Conservation (phyloP, 2,113 vertebrate genomes). For the Glaucidium brasilianum region DNA sequence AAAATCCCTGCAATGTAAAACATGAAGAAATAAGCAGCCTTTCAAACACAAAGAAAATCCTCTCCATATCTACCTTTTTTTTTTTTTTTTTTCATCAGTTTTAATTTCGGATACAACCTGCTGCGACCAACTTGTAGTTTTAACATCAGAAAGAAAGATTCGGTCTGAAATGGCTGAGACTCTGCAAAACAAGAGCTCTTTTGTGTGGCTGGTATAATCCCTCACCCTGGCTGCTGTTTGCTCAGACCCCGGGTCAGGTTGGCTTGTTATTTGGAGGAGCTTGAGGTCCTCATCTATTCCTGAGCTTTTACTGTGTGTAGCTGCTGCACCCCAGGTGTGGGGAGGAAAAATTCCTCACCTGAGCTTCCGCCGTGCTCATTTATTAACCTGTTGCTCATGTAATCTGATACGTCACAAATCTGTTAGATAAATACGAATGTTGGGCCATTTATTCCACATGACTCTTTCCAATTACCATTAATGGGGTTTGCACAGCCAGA, state of each 20-base stretch:
- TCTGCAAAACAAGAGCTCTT: neutral
- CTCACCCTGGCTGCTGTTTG: neutral
- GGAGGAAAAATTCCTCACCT: neutral
- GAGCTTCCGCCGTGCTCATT: neutral
- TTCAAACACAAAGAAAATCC: neutral
- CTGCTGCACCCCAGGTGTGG: neutral
- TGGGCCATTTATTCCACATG: neutral
- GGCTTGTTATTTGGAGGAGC: neutral
- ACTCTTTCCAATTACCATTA: neutral
- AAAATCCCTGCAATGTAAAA: neutral
- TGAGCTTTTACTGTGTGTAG: neutral
- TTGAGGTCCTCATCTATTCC: neutral
- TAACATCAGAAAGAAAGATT: neutral
- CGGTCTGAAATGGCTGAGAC: neutral
- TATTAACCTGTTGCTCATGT: neutral
- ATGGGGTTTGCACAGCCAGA: neutral
- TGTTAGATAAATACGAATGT: rapidly evolving
- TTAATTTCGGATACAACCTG: neutral
- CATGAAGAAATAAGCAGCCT: neutral
- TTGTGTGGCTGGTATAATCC: neutral
- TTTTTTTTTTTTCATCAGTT: neutral
- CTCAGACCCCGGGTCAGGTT: neutral
- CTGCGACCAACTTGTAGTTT: neutral
- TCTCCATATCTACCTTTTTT: neutral
- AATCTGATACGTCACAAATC: too few species aligned